Conservation (phyloP, 2,888 invertebrate species). For the Agonopterix heracliana region DNA sequence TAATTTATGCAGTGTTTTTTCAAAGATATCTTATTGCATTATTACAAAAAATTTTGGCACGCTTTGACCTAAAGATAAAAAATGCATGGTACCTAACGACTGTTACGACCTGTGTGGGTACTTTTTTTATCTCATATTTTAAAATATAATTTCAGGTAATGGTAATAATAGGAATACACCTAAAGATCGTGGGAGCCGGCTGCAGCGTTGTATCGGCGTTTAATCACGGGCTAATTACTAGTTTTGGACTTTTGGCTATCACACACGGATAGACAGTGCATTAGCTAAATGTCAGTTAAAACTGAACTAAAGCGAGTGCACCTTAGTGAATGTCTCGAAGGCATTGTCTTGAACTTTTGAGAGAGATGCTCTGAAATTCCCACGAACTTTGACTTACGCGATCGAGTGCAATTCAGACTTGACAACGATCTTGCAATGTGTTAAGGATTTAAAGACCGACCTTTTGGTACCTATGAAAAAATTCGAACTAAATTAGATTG, state of each 20-base stretch:
- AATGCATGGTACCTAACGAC: too few species aligned
- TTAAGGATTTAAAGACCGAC: background rate
- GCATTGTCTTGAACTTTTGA: slow-evolving; percentile 13
- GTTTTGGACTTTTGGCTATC: slow-evolving; percentile 63
- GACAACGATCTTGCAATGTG: background rate
- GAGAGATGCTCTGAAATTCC: slow-evolving; percentile 6
- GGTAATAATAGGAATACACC: slow-evolving; percentile 3
- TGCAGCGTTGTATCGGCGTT: slow-evolving; percentile 44
- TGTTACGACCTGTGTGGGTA: too few species aligned
- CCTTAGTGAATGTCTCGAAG: slow-evolving; percentile 8
- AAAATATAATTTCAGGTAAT: background rate
- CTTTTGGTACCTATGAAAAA: too few species aligned
- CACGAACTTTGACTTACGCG: slow-evolving; percentile 7
- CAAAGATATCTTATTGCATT: too few species aligned
- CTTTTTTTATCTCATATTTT: too few species aligned
- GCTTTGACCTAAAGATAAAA: too few species aligned
- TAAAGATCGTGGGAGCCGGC: slow-evolving; percentile 48
- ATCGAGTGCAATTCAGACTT: background rate
- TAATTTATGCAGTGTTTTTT: too few species aligned
- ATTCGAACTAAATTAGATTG: too few species aligned
- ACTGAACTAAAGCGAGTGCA: background rate
- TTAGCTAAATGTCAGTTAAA: slow-evolving; percentile 2
- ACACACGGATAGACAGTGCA: slow-evolving; percentile 41
- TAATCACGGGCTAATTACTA: slow-evolving; percentile 65
- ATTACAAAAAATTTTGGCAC: too few species aligned